A percentile compares a stretch with the other conserved stretches of the same genome.
Evolutionary conservation across 2,113 vertebrate species (phyloP).

Genomic region (Antennarius striatus): DNA sequence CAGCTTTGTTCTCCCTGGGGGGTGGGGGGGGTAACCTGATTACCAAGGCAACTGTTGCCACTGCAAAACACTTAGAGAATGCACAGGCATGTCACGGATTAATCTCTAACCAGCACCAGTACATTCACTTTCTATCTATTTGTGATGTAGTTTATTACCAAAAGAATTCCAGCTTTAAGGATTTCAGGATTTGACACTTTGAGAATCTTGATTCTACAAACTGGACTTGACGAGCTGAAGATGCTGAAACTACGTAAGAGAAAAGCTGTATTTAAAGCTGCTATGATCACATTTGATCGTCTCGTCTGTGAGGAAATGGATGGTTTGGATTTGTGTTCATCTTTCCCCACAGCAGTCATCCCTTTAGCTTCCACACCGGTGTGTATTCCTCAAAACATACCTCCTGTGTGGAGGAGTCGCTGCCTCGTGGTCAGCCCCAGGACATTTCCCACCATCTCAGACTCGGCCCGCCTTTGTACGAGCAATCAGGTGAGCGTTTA

Average conservation of each 20-base stretch:
- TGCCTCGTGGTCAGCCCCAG: constrained; percentile 42
- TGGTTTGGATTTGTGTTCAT: neutral
- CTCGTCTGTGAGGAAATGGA: neutral
- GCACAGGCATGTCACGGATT: constrained; percentile 1
- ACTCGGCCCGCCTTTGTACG: constrained; percentile 32
- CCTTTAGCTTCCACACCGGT: constrained; percentile 62
- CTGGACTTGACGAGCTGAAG: too few relatives aligned
- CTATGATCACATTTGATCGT: neutral
- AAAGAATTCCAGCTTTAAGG: constrained; percentile 8
- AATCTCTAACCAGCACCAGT: constrained; percentile 26
- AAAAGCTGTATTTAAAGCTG: neutral
- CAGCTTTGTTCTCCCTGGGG: constrained; percentile 37
- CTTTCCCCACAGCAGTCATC: constrained; percentile 57
- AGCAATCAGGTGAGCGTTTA: constrained; percentile 61
- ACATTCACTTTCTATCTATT: neutral
- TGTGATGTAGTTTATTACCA: constrained; percentile 9
- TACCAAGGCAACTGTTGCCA: constrained; percentile 72
- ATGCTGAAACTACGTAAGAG: constrained; percentile 68
- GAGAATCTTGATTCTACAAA: too few relatives aligned
- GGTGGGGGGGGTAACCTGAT: constrained; percentile 38
- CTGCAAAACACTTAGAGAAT: constrained; percentile 46
- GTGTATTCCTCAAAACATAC: constrained; percentile 13
- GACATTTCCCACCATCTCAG: constrained; percentile 66
- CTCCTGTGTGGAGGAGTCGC: constrained; percentile 35
- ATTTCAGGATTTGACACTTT: neutral